phyloP scores from a whole-genome alignment of 2,888 invertebrate species.

The Acanthoscelides obtectus region DNA sequence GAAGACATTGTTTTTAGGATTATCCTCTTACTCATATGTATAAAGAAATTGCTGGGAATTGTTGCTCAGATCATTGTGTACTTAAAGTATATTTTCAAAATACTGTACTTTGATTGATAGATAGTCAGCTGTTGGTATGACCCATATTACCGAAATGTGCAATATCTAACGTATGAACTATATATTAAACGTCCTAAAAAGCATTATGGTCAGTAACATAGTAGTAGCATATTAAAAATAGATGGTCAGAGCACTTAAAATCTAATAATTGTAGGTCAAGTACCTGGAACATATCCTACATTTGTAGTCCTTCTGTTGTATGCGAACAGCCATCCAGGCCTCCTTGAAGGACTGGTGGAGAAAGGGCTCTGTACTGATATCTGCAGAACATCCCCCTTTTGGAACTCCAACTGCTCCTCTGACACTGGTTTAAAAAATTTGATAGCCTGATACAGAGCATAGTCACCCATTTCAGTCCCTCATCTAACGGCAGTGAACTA shows the following conservation, averaged over 20 bases:
- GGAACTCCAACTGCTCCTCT: slow-evolving; percentile 40
- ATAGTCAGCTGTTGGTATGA: too few relatives aligned
- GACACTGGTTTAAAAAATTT: slow-evolving; percentile 40
- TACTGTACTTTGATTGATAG: too few relatives aligned
- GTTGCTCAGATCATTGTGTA: too few relatives aligned
- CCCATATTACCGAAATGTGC: too few relatives aligned
- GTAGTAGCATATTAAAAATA: neutral
- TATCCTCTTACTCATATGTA: too few relatives aligned
- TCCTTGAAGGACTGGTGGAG: slow-evolving; percentile 32
- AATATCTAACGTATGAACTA: too few relatives aligned
- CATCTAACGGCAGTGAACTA: slow-evolving; percentile 22
- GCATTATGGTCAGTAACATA: neutral
- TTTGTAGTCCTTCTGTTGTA: slow-evolving; percentile 44
- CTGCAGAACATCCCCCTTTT: slow-evolving; percentile 47
- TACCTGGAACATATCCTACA: slow-evolving; percentile 47
- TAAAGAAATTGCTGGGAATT: too few relatives aligned
- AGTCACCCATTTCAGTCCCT: slow-evolving; percentile 43
- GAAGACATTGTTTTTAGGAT: too few relatives aligned
- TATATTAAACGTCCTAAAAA: too few relatives aligned
- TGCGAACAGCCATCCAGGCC: slow-evolving; percentile 45
- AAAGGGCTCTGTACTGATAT: slow-evolving; percentile 41
- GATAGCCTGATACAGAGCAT: slow-evolving; percentile 45
- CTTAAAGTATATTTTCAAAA: too few relatives aligned
- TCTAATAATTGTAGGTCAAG: neutral
- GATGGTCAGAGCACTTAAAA: neutral